A percentile compares a stretch with the other conserved stretches of the same genome.
These are phyloP conservation scores for Drosophila subsilvestris DNA, from an alignment of 2,888 invertebrate genomes.

Conservation along the genomic window DNA sequence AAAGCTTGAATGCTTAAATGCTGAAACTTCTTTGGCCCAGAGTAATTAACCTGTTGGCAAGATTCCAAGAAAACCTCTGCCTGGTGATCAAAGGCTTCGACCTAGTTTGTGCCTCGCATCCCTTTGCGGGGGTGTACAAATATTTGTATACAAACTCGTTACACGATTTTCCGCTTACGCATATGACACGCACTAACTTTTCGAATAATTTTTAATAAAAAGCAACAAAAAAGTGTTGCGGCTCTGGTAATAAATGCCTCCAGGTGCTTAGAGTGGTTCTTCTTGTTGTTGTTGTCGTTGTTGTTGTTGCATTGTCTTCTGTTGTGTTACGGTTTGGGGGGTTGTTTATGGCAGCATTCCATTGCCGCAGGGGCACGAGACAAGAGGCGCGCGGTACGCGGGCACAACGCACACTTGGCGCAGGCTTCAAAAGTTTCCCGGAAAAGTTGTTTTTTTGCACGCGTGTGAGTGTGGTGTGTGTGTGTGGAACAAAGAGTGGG, in stretches of 20 bases:
- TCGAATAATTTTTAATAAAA: constrained; percentile 75
- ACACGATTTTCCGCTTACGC: constrained; percentile 35
- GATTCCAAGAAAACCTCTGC: not conserved
- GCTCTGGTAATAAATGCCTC: constrained; percentile 47
- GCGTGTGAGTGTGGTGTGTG: constrained; percentile 23
- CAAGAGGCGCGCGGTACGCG: constrained; percentile 7
- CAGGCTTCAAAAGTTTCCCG: constrained; percentile 58
- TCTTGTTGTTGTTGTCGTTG: constrained; percentile 34
- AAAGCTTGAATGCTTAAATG: not conserved
- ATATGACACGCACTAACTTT: constrained; percentile 64
- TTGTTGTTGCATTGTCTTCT: constrained; percentile 18
- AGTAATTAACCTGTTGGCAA: not conserved
- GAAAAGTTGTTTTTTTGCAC: constrained; percentile 44
- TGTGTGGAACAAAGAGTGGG: not conserved
- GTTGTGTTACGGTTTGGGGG: constrained; percentile 11
- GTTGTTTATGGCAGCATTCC: constrained; percentile 58
- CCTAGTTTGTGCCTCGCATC: constrained; percentile 13
- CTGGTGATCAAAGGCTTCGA: not conserved
- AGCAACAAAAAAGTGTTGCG: constrained; percentile 61
- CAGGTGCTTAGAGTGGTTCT: constrained; percentile 44
- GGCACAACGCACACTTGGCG: constrained; percentile 38
- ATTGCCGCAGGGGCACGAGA: constrained; percentile 35
- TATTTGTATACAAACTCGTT: constrained; percentile 31
- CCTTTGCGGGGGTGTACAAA: not conserved
- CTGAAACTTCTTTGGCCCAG: not conserved